Percentiles rank a stretch among this genome's conserved stretches.
phyloP scores from a whole-genome alignment of 2,797 vertebrate species.

The Notoglanidium macrostoma region DNA sequence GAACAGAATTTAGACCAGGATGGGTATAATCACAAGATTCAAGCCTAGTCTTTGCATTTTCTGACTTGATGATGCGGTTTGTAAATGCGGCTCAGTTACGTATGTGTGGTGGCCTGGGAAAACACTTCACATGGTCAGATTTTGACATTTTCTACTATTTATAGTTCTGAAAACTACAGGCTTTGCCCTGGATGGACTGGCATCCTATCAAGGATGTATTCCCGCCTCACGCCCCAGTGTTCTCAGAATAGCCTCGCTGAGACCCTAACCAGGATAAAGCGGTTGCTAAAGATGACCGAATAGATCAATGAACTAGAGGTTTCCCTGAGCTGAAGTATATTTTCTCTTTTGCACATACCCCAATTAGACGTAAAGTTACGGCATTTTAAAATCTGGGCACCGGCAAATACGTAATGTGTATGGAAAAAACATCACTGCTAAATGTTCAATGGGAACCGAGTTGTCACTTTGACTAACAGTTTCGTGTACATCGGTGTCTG shows the following conservation, averaged over 20 bases:
- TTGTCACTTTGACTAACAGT: not conserved
- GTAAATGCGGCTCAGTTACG: constrained; percentile 6
- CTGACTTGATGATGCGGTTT: not conserved
- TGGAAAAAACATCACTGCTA: not conserved
- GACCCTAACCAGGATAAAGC: not conserved
- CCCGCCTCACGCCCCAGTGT: not conserved
- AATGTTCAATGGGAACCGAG: not conserved
- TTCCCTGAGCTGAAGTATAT: not conserved
- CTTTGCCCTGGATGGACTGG: constrained; percentile 15
- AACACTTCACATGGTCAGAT: constrained; percentile 16
- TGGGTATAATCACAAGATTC: not conserved
- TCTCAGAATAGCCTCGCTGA: not conserved
- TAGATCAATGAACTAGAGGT: not conserved
- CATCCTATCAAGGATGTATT: constrained; percentile 17
- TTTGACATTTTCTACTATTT: constrained; percentile 13
- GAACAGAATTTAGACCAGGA: not conserved
- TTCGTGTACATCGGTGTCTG: not conserved
- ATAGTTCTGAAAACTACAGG: constrained; percentile 14
- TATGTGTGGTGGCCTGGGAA: constrained; percentile 13
- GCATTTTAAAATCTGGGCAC: not conserved
- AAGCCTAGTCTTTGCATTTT: not conserved
- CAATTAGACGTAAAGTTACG: not conserved
- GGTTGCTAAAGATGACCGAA: no score
- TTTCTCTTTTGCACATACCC: not conserved
- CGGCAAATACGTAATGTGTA: not conserved